Percentiles rank a stretch among this genome's conserved stretches.
Evolutionary conservation across 1,140 invertebrate species (phyloP).

Genomic region (Anoplolepis gracilipes): DNA sequence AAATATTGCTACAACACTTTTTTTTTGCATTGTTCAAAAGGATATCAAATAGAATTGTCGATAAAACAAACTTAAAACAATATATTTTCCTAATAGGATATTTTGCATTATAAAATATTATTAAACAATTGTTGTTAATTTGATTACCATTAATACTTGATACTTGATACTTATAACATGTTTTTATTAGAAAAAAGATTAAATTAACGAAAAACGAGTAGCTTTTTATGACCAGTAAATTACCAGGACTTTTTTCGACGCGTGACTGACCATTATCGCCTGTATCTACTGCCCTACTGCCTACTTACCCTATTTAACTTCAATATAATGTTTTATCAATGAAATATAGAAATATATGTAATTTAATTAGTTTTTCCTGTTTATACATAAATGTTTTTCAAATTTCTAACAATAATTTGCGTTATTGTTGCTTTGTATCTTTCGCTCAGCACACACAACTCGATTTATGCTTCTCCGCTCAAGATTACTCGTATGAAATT

Average conservation of each 20-base stretch:
- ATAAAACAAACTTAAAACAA: not conserved
- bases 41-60: not conserved
- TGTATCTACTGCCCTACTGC: conserved; percentile 3
- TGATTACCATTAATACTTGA: not conserved
- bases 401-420: not conserved
- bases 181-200: not conserved
- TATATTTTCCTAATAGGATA: not conserved
- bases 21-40: not conserved
- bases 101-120: conserved; percentile 7
- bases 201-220: not conserved
- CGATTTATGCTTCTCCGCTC: not conserved
- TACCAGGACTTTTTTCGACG: not conserved
- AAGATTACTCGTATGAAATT: not conserved
- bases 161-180: not conserved
- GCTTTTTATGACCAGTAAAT: not conserved
- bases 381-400: not conserved
- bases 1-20: not conserved
- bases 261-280: not conserved
- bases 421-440: not conserved
- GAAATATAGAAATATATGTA: not conserved
- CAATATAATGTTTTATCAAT: not conserved
- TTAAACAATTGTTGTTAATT: conserved; percentile 6
- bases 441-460: not conserved
- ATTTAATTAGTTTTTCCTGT: not conserved
- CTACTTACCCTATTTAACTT: not conserved